These are phyloP conservation scores for Salvelinus sp. DNA, from an alignment of 2,113 vertebrate genomes.

Conservation along the genomic window DNA sequence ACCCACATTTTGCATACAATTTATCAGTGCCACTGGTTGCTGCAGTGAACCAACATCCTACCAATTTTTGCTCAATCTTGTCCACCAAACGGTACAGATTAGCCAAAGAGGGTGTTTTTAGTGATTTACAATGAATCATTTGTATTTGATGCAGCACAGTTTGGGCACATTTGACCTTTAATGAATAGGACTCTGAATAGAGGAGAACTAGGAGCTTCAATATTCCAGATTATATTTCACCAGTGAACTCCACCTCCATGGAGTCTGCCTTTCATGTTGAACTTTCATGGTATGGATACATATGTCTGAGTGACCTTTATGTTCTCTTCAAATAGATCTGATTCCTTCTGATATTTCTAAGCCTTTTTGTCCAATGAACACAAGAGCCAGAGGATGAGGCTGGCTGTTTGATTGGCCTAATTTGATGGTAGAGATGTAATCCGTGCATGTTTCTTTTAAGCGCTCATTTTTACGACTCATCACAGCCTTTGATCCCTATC, in stretches of 20 bases:
- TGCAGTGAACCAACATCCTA: not conserved
- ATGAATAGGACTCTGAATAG: not conserved
- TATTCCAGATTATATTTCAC: not conserved
- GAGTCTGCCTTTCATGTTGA: not conserved
- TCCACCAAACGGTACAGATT: not conserved
- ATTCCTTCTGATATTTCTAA: no score
- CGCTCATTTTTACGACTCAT: no score
- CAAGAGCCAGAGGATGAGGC: no score
- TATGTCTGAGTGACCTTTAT: not conserved
- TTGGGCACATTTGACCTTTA: not conserved
- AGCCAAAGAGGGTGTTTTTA: not conserved
- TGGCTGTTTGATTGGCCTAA: no score
- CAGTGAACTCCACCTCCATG: not conserved
- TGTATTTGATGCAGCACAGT: not conserved
- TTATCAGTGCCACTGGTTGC: not conserved
- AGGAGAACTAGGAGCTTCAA: not conserved
- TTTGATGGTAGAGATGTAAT: no score
- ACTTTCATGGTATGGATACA: not conserved
- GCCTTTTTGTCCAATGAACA: no score
- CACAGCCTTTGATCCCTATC: no score
- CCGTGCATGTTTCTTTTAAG: no score
- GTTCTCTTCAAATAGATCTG: not conserved
- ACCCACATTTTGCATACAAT: not conserved
- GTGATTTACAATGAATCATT: not conserved
- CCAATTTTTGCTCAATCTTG: not conserved